Percentiles rank a stretch among this genome's conserved stretches.
phyloP scores from a whole-genome alignment of 1,140 invertebrate species.

The Lycorma delicatula region DNA sequence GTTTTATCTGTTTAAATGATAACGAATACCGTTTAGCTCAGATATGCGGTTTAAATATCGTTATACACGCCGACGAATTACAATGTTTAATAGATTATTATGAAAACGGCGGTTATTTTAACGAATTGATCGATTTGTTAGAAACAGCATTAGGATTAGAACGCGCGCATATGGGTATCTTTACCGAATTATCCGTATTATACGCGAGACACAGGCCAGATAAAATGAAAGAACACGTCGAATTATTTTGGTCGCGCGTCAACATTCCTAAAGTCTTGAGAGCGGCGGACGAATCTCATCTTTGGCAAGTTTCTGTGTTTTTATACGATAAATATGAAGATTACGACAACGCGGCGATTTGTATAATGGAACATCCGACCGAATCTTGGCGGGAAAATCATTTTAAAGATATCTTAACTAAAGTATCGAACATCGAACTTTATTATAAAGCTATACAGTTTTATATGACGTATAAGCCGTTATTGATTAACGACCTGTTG shows the following conservation, averaged over 20 bases:
- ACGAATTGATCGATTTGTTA: conserved; percentile 90
- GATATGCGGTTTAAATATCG: conserved; percentile 98
- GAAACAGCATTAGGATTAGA: conserved; percentile 95
- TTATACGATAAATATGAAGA: conserved; percentile 99
- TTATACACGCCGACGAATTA: conserved; percentile 97
- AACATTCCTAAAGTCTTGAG: conserved; percentile 98
- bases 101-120: conserved; percentile 91
- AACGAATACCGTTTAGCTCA: conserved; percentile 96
- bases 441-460: conserved; percentile 99
- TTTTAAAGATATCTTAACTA: conserved; percentile 98
- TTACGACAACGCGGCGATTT: conserved; percentile 96
- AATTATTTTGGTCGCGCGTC: conserved; percentile 99
- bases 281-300: conserved; percentile 94
- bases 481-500: conserved; percentile 92
- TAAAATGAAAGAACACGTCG: conserved; percentile 97
- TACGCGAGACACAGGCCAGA: conserved; percentile 98
- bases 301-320: conserved; percentile 98
- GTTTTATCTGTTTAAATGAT: conserved; percentile 98
- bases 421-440: conserved; percentile 95
- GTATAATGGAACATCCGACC: conserved; percentile 98
- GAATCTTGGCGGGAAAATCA: conserved; percentile 98
- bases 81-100: conserved; percentile 99
- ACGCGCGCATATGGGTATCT: conserved; percentile 99
- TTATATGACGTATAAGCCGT: conserved; percentile 95
- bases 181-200: conserved; percentile 96